These are phyloP conservation scores for Myoxocephalus aenaeus DNA, from an alignment of 2,797 vertebrate species.

Conservation along the genomic window DNA sequence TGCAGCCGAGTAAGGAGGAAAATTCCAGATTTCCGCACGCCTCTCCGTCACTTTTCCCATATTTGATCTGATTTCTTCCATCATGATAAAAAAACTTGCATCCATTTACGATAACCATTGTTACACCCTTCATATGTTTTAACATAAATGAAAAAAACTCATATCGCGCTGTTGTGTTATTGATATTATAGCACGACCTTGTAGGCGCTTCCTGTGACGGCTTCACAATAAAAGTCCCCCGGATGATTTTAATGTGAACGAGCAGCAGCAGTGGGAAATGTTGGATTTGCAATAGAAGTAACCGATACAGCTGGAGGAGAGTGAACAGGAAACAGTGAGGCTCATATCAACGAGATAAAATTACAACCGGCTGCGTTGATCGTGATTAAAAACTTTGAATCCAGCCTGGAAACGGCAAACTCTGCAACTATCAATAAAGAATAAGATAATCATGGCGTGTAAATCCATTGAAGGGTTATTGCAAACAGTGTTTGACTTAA, in stretches of 20 bases:
- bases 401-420: not conserved
- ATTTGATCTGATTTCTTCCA: conserved; percentile 1
- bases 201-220: not conserved
- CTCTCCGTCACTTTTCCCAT: not conserved
- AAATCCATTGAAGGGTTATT: not conserved
- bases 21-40: conserved; percentile 21
- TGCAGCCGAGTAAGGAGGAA: conserved; percentile 18
- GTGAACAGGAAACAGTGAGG: not conserved
- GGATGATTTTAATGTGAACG: not conserved
- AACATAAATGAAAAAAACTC: not conserved
- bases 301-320: not conserved
- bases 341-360: not conserved
- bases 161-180: not conserved
- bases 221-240: not conserved
- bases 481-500: not conserved
- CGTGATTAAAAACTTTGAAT: not conserved
- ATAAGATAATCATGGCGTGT: not conserved
- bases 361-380: not conserved
- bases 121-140: not conserved
- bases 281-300: not conserved
- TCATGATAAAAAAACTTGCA: not conserved
- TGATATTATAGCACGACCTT: not conserved
- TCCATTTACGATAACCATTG: not conserved
- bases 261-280: not conserved
- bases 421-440: not conserved